Percentiles rank a stretch among this genome's conserved stretches.
Conservation (phyloP, 2,797 vertebrate species). For the Heteromormyrus szaboi region DNA sequence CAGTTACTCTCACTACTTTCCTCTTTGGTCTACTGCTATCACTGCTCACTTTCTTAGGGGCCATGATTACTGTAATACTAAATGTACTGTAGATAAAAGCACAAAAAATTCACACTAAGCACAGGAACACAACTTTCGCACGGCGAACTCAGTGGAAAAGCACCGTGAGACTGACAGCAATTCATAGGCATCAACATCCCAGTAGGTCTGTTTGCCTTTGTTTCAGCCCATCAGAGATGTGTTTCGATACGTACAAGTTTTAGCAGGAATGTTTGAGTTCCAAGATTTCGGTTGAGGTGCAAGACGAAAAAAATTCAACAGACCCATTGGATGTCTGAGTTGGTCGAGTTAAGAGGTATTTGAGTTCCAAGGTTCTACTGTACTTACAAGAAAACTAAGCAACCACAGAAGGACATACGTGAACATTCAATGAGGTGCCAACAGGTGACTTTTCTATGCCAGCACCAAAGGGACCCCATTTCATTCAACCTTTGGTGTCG, state of each 20-base stretch:
- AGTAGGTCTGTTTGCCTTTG: not conserved
- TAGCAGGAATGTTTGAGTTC: not conserved
- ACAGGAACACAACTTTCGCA: not conserved
- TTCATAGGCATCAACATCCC: not conserved
- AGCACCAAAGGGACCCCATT: not conserved
- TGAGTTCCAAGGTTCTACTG: not conserved
- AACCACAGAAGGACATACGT: not conserved
- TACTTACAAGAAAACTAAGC: not conserved
- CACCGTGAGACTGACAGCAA: not conserved
- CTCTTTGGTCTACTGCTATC: not conserved
- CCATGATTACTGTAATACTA: not conserved
- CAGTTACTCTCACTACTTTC: not conserved
- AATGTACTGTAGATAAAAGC: not conserved
- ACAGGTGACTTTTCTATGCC: not conserved
- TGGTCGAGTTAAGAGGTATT: not conserved
- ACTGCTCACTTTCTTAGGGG: not conserved
- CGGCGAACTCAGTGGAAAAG: not conserved
- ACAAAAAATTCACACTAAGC: not conserved
- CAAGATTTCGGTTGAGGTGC: not conserved
- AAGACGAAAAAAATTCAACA: not conserved
- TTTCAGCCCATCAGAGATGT: not conserved
- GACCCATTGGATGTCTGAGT: not conserved
- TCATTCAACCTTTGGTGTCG: not conserved
- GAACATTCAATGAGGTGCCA: not conserved
- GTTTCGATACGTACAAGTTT: not conserved